These are phyloP conservation scores for Trypoxylus dichotomus DNA, from an alignment of 1,140 invertebrate species.

Conservation along the genomic window DNA sequence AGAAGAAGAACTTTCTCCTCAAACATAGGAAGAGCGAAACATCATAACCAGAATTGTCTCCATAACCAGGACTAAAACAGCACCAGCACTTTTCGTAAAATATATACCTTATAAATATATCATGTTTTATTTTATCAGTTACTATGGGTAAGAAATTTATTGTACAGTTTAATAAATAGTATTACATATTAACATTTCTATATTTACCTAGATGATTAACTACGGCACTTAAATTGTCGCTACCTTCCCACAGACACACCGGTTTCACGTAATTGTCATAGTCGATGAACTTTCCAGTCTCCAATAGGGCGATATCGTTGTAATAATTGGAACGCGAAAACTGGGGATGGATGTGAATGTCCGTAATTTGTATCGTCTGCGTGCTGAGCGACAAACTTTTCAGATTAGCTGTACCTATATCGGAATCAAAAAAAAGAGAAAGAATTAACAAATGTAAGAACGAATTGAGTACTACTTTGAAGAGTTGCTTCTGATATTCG, in stretches of 20 bases:
- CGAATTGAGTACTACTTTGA: too few species aligned
- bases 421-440: background rate
- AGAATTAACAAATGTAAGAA: background rate
- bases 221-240: slow-evolving; percentile 36
- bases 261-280: slow-evolving; percentile 59
- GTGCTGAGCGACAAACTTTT: background rate
- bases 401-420: background rate
- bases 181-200: background rate
- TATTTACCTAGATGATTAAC: slow-evolving; percentile 36
- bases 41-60: too few species aligned
- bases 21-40: too few species aligned
- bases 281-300: slow-evolving; percentile 54
- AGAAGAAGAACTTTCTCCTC: too few species aligned
- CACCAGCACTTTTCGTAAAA: too few species aligned
- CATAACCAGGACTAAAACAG: too few species aligned
- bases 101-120: too few species aligned
- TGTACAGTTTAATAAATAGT: too few species aligned
- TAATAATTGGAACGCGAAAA: background rate
- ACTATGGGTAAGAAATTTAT: too few species aligned
- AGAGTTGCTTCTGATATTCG: too few species aligned
- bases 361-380: background rate
- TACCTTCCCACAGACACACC: slow-evolving; percentile 58
- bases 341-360: slow-evolving; percentile 4
- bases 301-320: slow-evolving; percentile 47
- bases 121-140: too few species aligned